These are phyloP conservation scores for Alentia gelatinosa DNA, from an alignment of 2,888 invertebrate species.

Conservation along the genomic window DNA sequence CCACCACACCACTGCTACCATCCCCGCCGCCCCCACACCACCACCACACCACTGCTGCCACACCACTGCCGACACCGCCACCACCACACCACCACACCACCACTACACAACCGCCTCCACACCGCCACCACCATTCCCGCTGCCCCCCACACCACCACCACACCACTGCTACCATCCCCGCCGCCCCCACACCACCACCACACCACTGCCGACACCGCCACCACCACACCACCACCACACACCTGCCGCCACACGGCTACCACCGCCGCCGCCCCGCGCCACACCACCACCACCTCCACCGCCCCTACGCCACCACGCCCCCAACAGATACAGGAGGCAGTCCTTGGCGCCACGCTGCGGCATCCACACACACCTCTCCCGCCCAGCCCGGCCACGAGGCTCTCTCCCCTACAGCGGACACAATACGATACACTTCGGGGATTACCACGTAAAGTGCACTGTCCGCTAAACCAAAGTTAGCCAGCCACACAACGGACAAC, in stretches of 20 bases:
- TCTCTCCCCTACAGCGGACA: no score
- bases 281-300: neutral
- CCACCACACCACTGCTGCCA: no score
- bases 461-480: no score
- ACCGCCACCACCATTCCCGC: neutral
- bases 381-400: no score
- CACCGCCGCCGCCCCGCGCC: neutral
- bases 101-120: neutral
- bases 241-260: neutral
- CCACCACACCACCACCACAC: neutral
- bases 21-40: neutral
- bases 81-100: no score
- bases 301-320: neutral
- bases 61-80: no score
- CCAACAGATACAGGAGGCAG: no score
- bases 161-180: neutral
- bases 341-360: no score
- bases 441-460: no score
- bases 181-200: neutral
- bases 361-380: no score
- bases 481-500: no score
- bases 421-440: no score
- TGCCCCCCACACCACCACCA: neutral
- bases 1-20: neutral
- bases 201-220: neutral